A percentile compares a stretch with the other conserved stretches of the same genome.
Conservation (phyloP, 2,113 vertebrate genomes). For the Chelonoidis abingdonii region DNA sequence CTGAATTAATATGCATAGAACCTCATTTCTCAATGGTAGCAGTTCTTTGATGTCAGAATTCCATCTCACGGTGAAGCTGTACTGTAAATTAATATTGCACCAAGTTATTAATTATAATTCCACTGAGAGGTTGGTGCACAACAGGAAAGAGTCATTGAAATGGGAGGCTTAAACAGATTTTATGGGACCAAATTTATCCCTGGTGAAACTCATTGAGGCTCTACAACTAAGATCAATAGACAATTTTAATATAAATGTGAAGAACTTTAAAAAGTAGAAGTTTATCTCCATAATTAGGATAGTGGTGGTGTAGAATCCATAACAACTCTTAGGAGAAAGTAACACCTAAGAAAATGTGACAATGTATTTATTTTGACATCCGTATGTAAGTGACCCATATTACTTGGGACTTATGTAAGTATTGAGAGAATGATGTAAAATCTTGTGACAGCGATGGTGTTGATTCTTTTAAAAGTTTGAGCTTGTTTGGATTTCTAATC, state of each 20-base stretch:
- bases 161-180: fast-evolving
- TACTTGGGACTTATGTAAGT: neutral
- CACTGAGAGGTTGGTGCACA: neutral
- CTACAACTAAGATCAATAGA: neutral
- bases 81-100: neutral
- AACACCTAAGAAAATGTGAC: no score
- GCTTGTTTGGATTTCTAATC: neutral
- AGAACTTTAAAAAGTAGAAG: neutral
- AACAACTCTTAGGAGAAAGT: neutral
- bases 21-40: neutral
- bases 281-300: neutral
- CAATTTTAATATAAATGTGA: neutral
- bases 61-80: no score
- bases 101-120: neutral
- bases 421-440: neutral
- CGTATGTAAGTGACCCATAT: neutral
- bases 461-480: neutral
- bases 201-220: fast-evolving
- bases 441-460: neutral
- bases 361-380: neutral
- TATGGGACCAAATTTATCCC: neutral
- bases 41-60: neutral
- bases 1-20: neutral
- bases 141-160: fast-evolving
- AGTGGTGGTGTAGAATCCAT: neutral